phyloP scores from a whole-genome alignment of 1,140 invertebrate species.

The Aphaenogaster floridana region DNA sequence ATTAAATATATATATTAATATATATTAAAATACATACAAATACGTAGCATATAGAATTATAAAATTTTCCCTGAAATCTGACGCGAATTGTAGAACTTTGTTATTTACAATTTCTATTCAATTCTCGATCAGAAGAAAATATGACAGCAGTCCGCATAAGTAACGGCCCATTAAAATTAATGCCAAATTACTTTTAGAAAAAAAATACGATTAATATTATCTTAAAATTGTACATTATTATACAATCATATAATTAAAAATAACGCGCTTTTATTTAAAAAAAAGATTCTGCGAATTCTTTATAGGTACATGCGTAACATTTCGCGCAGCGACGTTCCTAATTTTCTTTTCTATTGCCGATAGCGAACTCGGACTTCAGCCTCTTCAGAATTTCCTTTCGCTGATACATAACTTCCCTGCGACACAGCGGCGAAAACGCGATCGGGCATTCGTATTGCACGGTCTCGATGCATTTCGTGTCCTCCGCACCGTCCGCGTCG shows the following conservation, averaged over 20 bases:
- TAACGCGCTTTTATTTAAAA: background rate
- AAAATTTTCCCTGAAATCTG: background rate
- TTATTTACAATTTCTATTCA: background rate
- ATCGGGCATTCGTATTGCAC: conserved; percentile 90
- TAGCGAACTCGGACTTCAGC: conserved; percentile 86
- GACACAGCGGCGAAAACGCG: conserved; percentile 87
- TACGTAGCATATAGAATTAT: background rate
- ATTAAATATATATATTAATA: background rate
- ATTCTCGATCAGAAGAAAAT: background rate
- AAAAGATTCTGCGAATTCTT: background rate
- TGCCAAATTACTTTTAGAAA: background rate
- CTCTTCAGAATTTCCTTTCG: conserved; percentile 89
- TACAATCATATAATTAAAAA: background rate
- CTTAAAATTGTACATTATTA: background rate
- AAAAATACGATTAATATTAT: background rate
- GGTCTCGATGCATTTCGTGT: conserved; percentile 88
- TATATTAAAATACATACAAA: background rate
- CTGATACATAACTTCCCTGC: conserved; percentile 89
- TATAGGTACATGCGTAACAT: background rate
- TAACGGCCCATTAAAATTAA: background rate
- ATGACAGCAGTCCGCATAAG: background rate
- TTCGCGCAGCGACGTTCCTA: background rate
- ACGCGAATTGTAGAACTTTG: background rate
- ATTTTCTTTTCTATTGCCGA: conserved; percentile 52
- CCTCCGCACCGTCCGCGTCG: conserved; percentile 78